A percentile compares a stretch with the other conserved stretches of the same genome.
phyloP scores from a whole-genome alignment of 2,888 invertebrate species.

The Alitta virens region DNA sequence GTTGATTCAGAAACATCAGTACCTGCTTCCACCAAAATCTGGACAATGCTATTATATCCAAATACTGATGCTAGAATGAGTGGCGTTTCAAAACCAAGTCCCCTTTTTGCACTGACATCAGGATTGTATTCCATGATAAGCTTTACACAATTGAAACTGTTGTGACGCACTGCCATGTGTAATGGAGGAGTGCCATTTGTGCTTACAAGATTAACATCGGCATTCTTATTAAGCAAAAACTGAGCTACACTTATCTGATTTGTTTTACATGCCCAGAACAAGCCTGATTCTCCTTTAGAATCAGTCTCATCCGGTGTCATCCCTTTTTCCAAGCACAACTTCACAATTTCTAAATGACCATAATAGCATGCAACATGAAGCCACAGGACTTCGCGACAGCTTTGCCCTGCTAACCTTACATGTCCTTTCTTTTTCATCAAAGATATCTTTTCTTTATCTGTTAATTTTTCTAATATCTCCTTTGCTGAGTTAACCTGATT shows the following conservation, averaged over 20 bases:
- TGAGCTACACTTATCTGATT: no score
- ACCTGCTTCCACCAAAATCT: conserved; percentile 40
- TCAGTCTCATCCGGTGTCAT: conserved; percentile 19
- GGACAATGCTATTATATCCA: conserved; percentile 35
- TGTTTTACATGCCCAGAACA: no score
- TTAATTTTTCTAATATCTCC: not conserved
- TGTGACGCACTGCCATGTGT: conserved; percentile 47
- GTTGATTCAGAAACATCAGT: conserved; percentile 46
- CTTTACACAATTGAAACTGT: conserved; percentile 34
- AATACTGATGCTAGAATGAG: conserved; percentile 43
- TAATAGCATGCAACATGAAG: conserved; percentile 38
- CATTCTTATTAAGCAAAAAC: conserved; percentile 24
- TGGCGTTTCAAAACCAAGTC: conserved; percentile 43
- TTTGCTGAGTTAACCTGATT: conserved; percentile 32
- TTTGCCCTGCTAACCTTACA: conserved; percentile 38
- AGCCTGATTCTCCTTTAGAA: conserved; percentile 41
- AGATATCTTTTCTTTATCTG: not conserved
- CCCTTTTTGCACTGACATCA: conserved; percentile 37
- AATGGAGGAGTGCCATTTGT: conserved; percentile 45
- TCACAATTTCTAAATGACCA: conserved; percentile 23
- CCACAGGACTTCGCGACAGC: conserved; percentile 41
- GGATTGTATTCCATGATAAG: conserved; percentile 35
- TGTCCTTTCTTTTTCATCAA: not conserved
- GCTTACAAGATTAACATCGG: not conserved
- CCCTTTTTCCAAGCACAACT: not conserved